These are phyloP conservation scores for Chymomyza caudatula DNA, from an alignment of 2,888 invertebrate genomes.

Conservation along the genomic window DNA sequence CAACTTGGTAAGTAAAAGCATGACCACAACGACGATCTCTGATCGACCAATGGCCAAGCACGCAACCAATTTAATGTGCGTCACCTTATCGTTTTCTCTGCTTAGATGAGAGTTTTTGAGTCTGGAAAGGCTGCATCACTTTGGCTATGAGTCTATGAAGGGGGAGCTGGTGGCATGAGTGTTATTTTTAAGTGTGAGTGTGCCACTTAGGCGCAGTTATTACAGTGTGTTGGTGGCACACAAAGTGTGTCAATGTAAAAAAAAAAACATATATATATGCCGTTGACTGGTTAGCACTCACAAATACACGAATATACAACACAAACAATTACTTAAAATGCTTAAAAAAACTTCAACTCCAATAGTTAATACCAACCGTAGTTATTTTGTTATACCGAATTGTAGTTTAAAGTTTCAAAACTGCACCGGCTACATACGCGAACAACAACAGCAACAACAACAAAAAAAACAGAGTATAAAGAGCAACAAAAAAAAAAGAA, in stretches of 20 bases:
- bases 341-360: conserved; percentile 15
- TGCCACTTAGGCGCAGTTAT: conserved; percentile 41
- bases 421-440: conserved; percentile 17
- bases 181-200: too few species aligned
- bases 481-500: conserved; percentile 22
- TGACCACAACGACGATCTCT: background rate
- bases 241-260: conserved; percentile 73
- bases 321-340: conserved; percentile 2
- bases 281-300: conserved; percentile 51
- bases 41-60: background rate
- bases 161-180: background rate
- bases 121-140: conserved; percentile 2
- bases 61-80: conserved; percentile 14
- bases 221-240: conserved; percentile 34
- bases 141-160: conserved; percentile 11
- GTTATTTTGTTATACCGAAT: background rate
- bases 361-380: conserved; percentile 36
- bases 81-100: conserved; percentile 4
- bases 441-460: conserved; percentile 40
- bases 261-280: conserved; percentile 28
- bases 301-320: conserved; percentile 21
- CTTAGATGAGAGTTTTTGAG: conserved; percentile 44
- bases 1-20: background rate
- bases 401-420: background rate
- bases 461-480: conserved; percentile 41